Base-by-base conservation (phyloP, 2,888 invertebrate species). In the Rhagonycha lutea region DNA sequence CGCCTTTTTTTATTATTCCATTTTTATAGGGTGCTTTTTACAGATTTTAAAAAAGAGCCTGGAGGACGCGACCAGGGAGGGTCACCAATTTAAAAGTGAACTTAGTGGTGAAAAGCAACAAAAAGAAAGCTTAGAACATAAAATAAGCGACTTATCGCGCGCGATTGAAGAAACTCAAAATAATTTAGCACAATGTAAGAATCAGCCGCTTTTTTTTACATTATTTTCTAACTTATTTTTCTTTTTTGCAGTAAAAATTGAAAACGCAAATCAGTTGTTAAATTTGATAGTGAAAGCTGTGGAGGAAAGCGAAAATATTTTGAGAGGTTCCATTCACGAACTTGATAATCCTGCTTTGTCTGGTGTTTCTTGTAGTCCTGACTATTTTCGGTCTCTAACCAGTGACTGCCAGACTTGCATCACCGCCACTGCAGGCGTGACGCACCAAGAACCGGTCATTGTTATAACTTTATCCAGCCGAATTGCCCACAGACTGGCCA, bases 301-400 rank as follows among this genome's bases (percentile, higher is more conserved):
- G 75, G 83, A 83, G 82, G 88, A 84, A 82, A 83, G 80, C 77
- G 86, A 87, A 84, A 84, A 79, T 75, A 85, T 84, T 77, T 79
- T 86, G 78, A 86, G 83, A 81, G 83, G 84, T 76, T 85, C 86
- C 2, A 84, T 87, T n/a, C 84, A 91, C 73, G 91, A 92, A 83
- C 89, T 92, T 76, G 93, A 93, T 81, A 92, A 93, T 87, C 93
- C 93, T 8, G 91, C 92, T 2, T 88, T 92, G 81, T 90, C 92
- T 0, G 91, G 91, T 11, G 88, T 92, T 61, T 91, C 91, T 12
- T 93, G 93, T 83, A 91, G 92, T 68, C 91, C 93, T 62, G 91
- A 91, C 85, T 92, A 91, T 81, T 87, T 92, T 24, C 86, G 87
- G 75, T 88, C 87, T 80, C 83, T 91, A 77, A 86, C 89, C 1